phyloP scores from a whole-genome alignment of 1,140 invertebrate genomes.

The Argopecten irradians region DNA sequence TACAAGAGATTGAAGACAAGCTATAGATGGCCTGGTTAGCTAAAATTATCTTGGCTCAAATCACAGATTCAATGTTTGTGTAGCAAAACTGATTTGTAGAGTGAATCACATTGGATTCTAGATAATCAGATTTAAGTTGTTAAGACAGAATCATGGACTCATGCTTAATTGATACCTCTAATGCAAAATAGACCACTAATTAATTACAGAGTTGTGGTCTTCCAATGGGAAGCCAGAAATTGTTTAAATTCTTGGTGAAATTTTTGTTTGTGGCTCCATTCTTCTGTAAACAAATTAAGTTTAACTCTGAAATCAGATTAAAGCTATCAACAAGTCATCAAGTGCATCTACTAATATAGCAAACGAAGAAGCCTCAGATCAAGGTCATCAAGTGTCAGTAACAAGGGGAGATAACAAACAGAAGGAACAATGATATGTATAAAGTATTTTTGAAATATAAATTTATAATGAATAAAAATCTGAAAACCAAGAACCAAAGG shows the following conservation, averaged over 20 bases:
- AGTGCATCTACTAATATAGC: not conserved
- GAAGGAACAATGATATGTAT: no score
- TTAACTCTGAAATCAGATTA: not conserved
- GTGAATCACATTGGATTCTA: not conserved
- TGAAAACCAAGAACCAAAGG: no score
- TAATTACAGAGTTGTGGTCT: not conserved
- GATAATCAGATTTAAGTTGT: not conserved
- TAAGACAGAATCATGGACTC: not conserved
- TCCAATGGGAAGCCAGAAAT: not conserved
- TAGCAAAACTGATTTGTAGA: not conserved
- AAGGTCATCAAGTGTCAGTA: not conserved
- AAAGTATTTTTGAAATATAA: no score
- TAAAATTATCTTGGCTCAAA: no score
- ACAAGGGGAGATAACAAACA: not conserved
- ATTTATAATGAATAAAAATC: no score
- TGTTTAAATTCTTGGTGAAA: not conserved
- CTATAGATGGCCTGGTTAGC: no score
- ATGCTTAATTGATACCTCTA: not conserved
- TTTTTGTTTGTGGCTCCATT: not conserved
- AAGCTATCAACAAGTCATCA: not conserved
- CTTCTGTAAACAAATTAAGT: not conserved
- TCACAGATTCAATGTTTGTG: no score
- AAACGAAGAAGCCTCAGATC: not conserved
- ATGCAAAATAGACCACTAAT: not conserved
- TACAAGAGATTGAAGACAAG: no score